Base-by-base conservation (phyloP, 2,797 vertebrate species). In the Tachyglossus aculeatus region DNA sequence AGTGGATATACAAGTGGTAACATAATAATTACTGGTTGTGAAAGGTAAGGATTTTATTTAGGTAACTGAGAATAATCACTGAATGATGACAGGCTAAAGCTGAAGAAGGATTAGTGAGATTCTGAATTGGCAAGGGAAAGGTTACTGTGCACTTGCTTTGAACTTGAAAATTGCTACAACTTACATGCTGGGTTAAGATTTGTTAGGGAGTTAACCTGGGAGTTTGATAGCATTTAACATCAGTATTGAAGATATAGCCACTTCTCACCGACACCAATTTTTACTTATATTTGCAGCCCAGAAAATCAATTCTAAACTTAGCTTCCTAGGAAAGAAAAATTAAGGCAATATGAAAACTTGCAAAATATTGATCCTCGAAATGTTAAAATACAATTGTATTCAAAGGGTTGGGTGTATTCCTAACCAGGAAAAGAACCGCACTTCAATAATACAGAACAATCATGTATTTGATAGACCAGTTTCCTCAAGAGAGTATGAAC, bases 351-450 rank as follows among this genome's bases (percentile, higher is more conserved):
- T 54, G 43, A 73, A 47, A 63, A 2, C 21, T 57, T 58, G 36
- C 74, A 63, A 19, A 69, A 51, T 37, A 54, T 59, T 41, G 52
- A 68, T 64, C 43, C 70, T 54, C 64, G 37, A 73, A 65, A 78
- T 25, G 25, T 29, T 66, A 64, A 63, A 87, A 80, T 44, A 66
- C 29, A 57, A 67, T 78, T 67, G 44, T 62, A 76, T 91, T 91
- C 92, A 87, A 92, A 92, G 86, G 90, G 88, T 91, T 93, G 89
- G 89, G 90, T 90, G 88, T 89, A 90, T 73, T 82, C 58, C 60
- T 86, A 70, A 77, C 81, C 71, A 89, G 88, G 88, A 90, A 90
- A 92, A 90, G 64, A 90, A 84, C 90, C 91, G 89, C 90, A 91
- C 89, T 88, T 89, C 78, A 78, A 85, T 85, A 81, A 89, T 80